Conservation (phyloP, 2,113 vertebrate species). For the Ovibos moschatus region DNA sequence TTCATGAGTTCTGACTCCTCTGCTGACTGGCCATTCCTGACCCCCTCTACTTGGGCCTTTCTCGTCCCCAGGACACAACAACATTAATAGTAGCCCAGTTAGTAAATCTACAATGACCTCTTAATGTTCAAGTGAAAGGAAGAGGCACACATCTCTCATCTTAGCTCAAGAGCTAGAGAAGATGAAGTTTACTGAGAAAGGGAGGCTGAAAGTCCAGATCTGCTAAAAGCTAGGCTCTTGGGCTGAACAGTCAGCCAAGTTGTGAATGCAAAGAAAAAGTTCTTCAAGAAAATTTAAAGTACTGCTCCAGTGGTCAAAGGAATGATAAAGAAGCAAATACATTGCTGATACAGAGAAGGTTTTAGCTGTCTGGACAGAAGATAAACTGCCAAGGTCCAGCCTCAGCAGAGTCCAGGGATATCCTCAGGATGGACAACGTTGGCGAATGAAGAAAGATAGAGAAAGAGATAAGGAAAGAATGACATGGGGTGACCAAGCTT, state of each 20-base stretch:
- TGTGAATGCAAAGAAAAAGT: neutral
- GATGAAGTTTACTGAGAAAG: neutral
- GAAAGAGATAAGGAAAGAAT: too few species aligned
- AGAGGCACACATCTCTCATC: neutral
- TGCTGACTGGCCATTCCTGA: neutral
- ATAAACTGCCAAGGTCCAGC: neutral
- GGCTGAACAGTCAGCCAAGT: neutral
- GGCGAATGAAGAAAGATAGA: too few species aligned
- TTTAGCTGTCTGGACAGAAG: neutral
- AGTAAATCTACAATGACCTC: neutral
- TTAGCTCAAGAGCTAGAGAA: neutral
- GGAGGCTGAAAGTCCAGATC: neutral
- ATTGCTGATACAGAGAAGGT: neutral
- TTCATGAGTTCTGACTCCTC: neutral
- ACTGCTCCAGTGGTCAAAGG: neutral
- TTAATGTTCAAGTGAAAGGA: neutral
- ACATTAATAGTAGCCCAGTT: neutral
- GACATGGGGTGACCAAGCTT: too few species aligned
- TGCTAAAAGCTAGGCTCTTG: neutral
- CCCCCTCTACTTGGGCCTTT: neutral
- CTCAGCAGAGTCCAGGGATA: too few species aligned
- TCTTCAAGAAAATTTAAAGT: neutral
- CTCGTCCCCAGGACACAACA: neutral
- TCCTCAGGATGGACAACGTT: too few species aligned
- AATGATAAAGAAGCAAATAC: neutral